phyloP scores from a whole-genome alignment of 37 sponge, comb jelly and placozoan species.

The Ianthella basta region DNA sequence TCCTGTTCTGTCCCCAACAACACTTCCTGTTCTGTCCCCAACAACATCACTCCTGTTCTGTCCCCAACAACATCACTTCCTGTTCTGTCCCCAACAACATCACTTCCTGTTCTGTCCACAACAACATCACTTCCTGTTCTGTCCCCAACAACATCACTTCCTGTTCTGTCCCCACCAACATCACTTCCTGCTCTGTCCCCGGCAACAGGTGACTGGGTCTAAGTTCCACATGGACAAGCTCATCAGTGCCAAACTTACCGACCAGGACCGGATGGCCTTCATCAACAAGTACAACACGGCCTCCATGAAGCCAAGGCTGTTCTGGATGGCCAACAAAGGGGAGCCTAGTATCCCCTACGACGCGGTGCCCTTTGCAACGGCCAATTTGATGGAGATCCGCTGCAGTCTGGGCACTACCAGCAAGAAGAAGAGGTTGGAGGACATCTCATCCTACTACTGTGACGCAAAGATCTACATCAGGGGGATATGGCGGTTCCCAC shows the following conservation, averaged over 20 bases:
- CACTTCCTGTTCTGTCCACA: no score
- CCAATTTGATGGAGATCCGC: slow-evolving; percentile 26
- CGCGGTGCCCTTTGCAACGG: slow-evolving; percentile 83
- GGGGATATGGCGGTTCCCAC: slow-evolving; percentile 65
- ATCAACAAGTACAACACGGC: slow-evolving; percentile 67
- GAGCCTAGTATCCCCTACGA: slow-evolving; percentile 84
- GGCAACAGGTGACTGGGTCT: slow-evolving; percentile 6
- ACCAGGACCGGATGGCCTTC: slow-evolving; percentile 25
- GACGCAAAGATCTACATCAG: slow-evolving; percentile 72
- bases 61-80: no score
- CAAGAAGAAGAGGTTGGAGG: slow-evolving; percentile 33
- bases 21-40: no score
- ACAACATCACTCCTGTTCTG: no score
- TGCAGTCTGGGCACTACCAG: slow-evolving; percentile 29
- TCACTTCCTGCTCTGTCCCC: no score
- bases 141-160: no score
- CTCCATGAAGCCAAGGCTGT: slow-evolving; percentile 70
- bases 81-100: no score
- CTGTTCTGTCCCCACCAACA: no score
- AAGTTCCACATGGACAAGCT: slow-evolving; percentile 37
- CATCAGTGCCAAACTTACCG: slow-evolving; percentile 10
- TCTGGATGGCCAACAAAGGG: slow-evolving; percentile 87
- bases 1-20: no score
- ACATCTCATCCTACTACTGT: slow-evolving; percentile 44
- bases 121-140: no score